Evolutionary conservation across 2,888 invertebrate species (phyloP), one percentile per base, ranked within the genome.

Genomic region (Acrobeloides nanus): DNA sequence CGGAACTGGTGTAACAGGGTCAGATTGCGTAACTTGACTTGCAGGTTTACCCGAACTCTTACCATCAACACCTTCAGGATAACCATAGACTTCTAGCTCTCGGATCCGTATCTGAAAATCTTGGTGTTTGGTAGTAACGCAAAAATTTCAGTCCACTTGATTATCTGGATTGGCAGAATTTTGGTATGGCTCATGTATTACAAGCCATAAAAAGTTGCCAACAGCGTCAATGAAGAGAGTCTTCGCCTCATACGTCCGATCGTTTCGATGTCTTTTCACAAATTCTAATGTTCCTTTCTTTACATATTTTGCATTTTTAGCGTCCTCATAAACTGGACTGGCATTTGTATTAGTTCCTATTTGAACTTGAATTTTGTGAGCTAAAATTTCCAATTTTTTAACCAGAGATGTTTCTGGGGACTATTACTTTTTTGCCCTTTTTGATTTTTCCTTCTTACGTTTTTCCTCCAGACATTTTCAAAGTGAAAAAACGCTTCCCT

Each of bases 131-230:
- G 2, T n/a, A 7, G 7, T 15, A n/a, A n/a, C n/a, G n/a, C n/a
- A n/a, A n/a, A n/a, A n/a, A n/a, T n/a, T 8, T 15, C 17, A 23
- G 25, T 23, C 20, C 34, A 61, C 62, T 48, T 55, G 46, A 17
- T 51, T 45, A n/a, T 42, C 34, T 1, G 53, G 53, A 26, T 66
- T 64, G n/a, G 32, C 35, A 8, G 27, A 33, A 8, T 50, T 25
- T 17, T 50, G 39, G 15, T 59, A 32, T n/a, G 66, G 61, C 12
- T 49, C 53, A n/a, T 62, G 54, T 8, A 67, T 38, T 3, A 59
- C 52, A 1, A 67, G 46, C 66, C 66, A 67, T 15, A 67, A 38
- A 44, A 60, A 67, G 34, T 67, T 63, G 2, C 63, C 61, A n/a
- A 61, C 46, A 8, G 54, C 52, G 37, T 67, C 66, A 20, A 65